Evolutionary conservation across 2,113 vertebrate species (phyloP).

Genomic region (Meles meles): DNA sequence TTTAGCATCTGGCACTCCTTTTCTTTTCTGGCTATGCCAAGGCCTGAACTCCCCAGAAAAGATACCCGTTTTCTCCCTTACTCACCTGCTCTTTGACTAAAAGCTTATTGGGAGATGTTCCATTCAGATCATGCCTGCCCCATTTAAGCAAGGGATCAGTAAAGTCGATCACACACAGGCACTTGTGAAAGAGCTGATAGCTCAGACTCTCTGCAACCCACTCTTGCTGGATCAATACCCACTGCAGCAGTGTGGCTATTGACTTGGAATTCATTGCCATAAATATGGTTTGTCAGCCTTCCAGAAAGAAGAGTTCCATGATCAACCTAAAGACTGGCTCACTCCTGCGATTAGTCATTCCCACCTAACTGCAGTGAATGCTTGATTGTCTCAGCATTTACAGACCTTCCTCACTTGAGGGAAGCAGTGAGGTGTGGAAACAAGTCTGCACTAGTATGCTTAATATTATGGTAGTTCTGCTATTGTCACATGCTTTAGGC

Average conservation of each 20-base stretch:
- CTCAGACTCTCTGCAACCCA: background rate
- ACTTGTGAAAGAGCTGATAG: background rate
- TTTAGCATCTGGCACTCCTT: background rate
- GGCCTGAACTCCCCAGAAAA: background rate
- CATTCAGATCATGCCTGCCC: background rate
- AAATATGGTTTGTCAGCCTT: constrained; percentile 74
- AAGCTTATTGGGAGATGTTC: background rate
- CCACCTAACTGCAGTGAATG: background rate
- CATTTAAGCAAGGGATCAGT: background rate
- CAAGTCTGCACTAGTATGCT: background rate
- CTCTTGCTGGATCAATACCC: constrained; percentile 69
- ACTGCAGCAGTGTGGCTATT: constrained; percentile 55
- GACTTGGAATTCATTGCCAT: constrained; percentile 64
- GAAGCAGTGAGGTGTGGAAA: constrained; percentile 13
- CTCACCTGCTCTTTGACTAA: background rate
- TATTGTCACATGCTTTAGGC: background rate
- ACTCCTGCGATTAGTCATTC: background rate
- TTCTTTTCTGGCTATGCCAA: background rate
- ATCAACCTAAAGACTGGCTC: background rate
- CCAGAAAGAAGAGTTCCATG: background rate
- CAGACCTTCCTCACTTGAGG: background rate
- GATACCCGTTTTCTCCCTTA: background rate
- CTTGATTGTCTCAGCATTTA: constrained; percentile 5
- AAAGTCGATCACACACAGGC: constrained; percentile 17
- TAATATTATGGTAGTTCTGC: background rate